Conservation (phyloP, 2,797 vertebrate genomes). For the Peromyscus attwateri region DNA sequence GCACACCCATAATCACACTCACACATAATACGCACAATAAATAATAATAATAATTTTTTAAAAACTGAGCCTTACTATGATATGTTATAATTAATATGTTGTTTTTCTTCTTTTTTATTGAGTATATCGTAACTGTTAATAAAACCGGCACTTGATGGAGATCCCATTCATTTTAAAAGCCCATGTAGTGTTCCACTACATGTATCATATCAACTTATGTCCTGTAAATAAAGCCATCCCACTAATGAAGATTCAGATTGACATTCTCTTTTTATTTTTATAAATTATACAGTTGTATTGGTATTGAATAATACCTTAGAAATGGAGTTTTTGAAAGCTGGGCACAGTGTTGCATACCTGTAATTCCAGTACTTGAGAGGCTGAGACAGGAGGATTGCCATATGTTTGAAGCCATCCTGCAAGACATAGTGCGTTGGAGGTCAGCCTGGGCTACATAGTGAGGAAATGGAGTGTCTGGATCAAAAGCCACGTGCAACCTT, state of each 20-base stretch:
- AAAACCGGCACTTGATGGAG: background rate
- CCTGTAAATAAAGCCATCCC: background rate
- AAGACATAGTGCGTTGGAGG: background rate
- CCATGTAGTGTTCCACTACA: background rate
- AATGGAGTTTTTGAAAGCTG: constrained; percentile 9
- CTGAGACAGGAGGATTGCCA: background rate
- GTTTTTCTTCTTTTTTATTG: background rate
- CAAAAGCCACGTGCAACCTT: background rate
- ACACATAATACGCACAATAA: background rate
- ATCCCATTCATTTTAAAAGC: constrained; percentile 35
- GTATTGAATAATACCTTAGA: background rate
- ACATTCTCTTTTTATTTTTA: constrained; percentile 27
- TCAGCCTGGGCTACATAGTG: background rate
- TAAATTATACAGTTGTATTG: background rate
- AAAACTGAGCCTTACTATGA: background rate
- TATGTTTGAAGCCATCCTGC: background rate
- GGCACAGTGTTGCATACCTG: background rate
- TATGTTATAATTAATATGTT: background rate
- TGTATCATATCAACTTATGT: background rate
- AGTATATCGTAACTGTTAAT: background rate
- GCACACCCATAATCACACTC: background rate
- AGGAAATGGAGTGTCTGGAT: constrained; percentile 12
- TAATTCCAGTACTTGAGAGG: background rate
- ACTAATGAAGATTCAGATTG: constrained; percentile 32
- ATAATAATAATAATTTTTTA: background rate